Base-by-base conservation (phyloP, 2,797 vertebrate species). In the Remorina albescens region DNA sequence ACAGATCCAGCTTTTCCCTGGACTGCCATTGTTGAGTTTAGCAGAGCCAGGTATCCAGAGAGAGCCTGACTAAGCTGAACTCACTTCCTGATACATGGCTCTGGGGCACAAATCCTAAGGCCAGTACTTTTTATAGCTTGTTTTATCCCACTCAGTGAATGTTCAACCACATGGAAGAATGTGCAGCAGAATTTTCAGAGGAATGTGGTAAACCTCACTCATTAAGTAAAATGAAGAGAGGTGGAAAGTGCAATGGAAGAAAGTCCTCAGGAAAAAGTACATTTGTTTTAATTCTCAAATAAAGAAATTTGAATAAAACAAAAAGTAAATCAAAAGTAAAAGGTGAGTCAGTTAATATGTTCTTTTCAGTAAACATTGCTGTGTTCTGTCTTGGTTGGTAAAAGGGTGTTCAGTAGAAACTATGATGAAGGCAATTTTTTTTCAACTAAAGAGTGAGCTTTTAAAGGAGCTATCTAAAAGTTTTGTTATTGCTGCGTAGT, bases 41-140 rank as follows among this genome's bases (percentile, higher is more conserved):
- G 46, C 34, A 21, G 59, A 60, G 25, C 55, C 61, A 54, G 55
- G n/a, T 47, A 34, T 26, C 2, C 25, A 57, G 19, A 57, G 7
- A 37, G 30, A 64, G 25, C 42, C 28, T 3, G 36, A 26, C 13
- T 19, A 62, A 4, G 23, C 6, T 41, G 36, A 34, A 44, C 19
- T 37, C 11, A 26, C 34, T 58, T 8, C 46, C 41, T 50, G 41
- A 39, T 44, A 23, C 57, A 50, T 0, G 9, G 16, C 18, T 18
- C 21, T 19, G 32, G 19, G 28, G 9, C 19, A 42, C 1, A 2
- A 19, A 30, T 64, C 8, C 16, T 32, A n/a, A 37, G 2, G 25
- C 3, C 25, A 16, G 25, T n/a, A 12, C 30, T 19, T 39, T 25
- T 41, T 30, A 55, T 18, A 18, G 1, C 28, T 47, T 67, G 41